Conservation (phyloP, 64 coral and sea anemone genomes). For the Porites australiensis region DNA sequence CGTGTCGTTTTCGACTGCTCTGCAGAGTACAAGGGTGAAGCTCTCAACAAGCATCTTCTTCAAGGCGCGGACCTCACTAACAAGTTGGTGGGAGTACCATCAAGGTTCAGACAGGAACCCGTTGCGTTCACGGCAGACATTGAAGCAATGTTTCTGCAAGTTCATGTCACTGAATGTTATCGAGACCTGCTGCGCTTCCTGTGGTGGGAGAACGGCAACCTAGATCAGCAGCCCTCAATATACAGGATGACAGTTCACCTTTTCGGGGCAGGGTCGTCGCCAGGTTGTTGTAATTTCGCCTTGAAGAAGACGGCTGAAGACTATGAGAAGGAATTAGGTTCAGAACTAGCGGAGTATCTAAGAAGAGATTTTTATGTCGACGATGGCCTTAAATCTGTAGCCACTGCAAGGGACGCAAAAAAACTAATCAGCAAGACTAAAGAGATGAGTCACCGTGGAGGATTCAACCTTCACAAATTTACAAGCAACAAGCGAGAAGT, state of each 20-base stretch:
- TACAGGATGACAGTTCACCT: constrained; percentile 70
- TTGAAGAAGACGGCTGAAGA: constrained; percentile 51
- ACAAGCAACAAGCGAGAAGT: no score
- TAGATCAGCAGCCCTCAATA: constrained; percentile 18
- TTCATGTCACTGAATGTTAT: not conserved
- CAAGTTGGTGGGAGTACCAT: not conserved
- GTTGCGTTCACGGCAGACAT: not conserved
- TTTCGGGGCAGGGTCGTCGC: constrained; percentile 64
- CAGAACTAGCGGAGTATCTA: constrained; percentile 18
- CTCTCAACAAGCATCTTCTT: constrained; percentile 27
- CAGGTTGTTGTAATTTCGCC: constrained; percentile 63
- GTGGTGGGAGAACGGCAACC: constrained; percentile 57
- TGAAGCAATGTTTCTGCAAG: constrained; percentile 17
- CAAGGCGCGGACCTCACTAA: constrained; percentile 45
- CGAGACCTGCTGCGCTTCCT: constrained; percentile 17
- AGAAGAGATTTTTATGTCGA: constrained; percentile 37
- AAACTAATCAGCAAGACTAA: not conserved
- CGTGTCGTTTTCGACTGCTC: constrained; percentile 22
- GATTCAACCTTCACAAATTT: no score
- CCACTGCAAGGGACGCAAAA: not conserved
- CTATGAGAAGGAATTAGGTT: constrained; percentile 9
- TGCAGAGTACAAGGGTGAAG: not conserved
- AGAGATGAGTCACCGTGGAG: constrained; percentile 9
- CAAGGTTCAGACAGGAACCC: not conserved
- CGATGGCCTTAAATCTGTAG: not conserved